Evolutionary conservation across 2,113 vertebrate genomes (phyloP), one percentile per base, ranked within the genome.

Genomic region (Grallaria varia): DNA sequence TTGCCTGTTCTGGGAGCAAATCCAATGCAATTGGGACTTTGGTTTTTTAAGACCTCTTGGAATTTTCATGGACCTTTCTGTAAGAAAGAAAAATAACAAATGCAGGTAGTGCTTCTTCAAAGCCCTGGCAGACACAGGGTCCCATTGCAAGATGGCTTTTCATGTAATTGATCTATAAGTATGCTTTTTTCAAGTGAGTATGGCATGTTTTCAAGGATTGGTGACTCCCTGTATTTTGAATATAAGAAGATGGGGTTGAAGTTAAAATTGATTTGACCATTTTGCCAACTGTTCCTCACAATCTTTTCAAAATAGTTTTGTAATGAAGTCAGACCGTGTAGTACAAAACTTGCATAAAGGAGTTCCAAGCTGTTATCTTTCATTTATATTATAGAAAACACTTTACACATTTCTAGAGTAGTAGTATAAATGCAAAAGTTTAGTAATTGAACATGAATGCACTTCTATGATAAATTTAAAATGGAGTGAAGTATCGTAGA

Each of bases 401-500:
- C n/a, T 80, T 93, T 4, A 53, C 20, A 9, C 1, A 0, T 52
- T 84, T 93, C 39, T 52, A 27, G 28, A n/a, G 31, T 42, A 69
- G 47, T 13, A 23, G 16, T 45, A 58, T 40, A 50, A 62, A 84
- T 74, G 68, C 8, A 25, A 13, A 77, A 77, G 35, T 56, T 71
- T 55, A 47, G 50, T 91, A 58, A 67, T 60, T 82, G 94, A 83
- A 39, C 19, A 18, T 0, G 2, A 52, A 33, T 7, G 3, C 25
- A 27, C 44, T 92, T 93, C 33, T 68, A 76, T 59, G 45, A 75
- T 82, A 58, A 86, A 53, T 13, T 80, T 66, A 49, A 87, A 94
- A 87, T 31, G 37, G 81, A 95, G 49, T 30, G 37, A 79, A 79
- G 50, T 82, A 56, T 76, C 72, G 53, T 84, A 62, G 93, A 79